Percentiles rank a stretch among this genome's conserved stretches.
Evolutionary conservation across 2,797 vertebrate genomes (phyloP).

Genomic region (Semotilus atromaculatus): DNA sequence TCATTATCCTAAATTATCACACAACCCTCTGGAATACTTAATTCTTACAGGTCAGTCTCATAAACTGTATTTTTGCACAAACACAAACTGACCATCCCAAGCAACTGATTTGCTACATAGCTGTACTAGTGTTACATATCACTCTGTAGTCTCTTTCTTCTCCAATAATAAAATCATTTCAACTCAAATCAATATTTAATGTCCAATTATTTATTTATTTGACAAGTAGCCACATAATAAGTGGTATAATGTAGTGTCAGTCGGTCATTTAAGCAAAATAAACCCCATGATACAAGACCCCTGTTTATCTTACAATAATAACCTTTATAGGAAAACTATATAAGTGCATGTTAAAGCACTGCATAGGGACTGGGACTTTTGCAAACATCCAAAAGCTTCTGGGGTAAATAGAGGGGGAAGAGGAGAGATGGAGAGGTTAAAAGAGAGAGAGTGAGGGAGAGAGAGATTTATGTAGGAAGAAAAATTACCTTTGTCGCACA

Average conservation of each 20-base stretch:
- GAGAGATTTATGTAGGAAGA: conserved; percentile 74
- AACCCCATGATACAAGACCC: neutral
- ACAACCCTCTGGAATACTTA: conserved; percentile 44
- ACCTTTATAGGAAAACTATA: conserved; percentile 70
- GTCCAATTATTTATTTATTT: conserved; percentile 7
- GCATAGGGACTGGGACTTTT: conserved; percentile 63
- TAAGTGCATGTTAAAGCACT: conserved; percentile 71
- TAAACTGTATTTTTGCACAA: neutral
- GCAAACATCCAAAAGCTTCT: conserved; percentile 55
- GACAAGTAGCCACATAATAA: conserved; percentile 3
- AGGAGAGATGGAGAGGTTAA: conserved; percentile 62
- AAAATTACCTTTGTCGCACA: conserved; percentile 78
- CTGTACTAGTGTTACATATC: conserved; percentile 41
- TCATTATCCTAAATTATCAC: conserved; percentile 68
- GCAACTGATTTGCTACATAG: conserved; percentile 34
- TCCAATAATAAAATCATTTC: neutral
- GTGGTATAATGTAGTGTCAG: neutral
- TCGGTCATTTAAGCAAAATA: neutral
- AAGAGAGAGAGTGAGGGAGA: conserved; percentile 51
- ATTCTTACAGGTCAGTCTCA: neutral
- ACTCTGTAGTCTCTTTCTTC: neutral
- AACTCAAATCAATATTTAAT: conserved; percentile 24
- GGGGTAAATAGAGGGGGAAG: conserved; percentile 62
- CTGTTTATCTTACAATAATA: conserved; percentile 16
- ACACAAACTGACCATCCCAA: conserved; percentile 26